Evolutionary conservation across 2,888 invertebrate species (phyloP).

Genomic region (Aethes cnicana): DNA sequence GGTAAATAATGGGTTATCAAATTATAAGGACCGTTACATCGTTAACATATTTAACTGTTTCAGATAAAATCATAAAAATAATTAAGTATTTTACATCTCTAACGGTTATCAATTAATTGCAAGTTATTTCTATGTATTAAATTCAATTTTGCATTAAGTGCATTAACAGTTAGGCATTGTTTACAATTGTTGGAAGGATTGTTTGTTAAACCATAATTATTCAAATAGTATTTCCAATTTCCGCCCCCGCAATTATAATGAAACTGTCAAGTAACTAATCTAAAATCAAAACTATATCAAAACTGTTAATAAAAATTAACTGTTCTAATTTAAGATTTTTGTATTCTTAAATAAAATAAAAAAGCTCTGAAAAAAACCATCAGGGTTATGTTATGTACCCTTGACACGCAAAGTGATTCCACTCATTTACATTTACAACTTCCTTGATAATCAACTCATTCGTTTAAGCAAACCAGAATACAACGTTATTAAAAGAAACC

Average conservation of each 20-base stretch:
- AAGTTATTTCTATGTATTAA: too few species aligned
- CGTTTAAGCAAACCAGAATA: not conserved
- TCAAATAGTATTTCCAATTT: not conserved
- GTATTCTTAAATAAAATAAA: too few species aligned
- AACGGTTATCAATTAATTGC: too few species aligned
- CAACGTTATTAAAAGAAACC: constrained; percentile 1
- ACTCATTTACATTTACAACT: constrained; percentile 26
- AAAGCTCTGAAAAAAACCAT: constrained; percentile 16
- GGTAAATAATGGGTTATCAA: too few species aligned
- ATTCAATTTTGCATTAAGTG: too few species aligned
- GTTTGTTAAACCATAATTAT: not conserved
- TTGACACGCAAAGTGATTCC: constrained; percentile 6
- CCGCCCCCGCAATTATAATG: constrained; percentile 3
- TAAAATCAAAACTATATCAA: constrained; percentile 15
- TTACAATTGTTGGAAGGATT: not conserved
- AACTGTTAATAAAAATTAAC: too few species aligned
- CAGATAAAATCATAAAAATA: too few species aligned
- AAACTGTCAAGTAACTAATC: constrained; percentile 25
- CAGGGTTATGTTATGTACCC: constrained; percentile 24
- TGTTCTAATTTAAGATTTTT: too few species aligned
- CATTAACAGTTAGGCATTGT: not conserved
- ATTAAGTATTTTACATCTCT: too few species aligned
- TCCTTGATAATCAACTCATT: constrained; percentile 16
- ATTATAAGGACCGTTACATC: too few species aligned
- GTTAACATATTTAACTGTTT: too few species aligned